Evolutionary conservation across 2,113 vertebrate species (phyloP).

Genomic region (Cryptotis parvus): DNA sequence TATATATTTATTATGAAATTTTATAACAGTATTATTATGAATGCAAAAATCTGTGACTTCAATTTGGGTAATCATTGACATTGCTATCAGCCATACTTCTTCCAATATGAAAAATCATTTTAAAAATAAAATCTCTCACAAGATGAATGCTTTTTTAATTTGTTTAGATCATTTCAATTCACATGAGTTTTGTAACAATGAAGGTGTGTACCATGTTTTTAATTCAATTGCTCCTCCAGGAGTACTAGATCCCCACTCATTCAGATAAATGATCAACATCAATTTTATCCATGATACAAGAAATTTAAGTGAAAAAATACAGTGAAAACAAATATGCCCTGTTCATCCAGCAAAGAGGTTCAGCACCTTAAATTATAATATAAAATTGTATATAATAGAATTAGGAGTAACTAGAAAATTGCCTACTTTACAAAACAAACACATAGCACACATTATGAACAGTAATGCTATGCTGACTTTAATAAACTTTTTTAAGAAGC

Average conservation of each 20-base stretch:
- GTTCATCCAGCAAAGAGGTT: background rate
- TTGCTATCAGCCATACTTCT: background rate
- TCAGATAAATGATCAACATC: slow-evolving; percentile 43
- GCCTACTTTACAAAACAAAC: background rate
- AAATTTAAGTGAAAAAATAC: slow-evolving; percentile 63
- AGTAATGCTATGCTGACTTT: background rate
- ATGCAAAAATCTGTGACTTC: background rate
- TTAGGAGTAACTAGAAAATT: background rate
- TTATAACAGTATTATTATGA: background rate
- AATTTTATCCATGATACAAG: slow-evolving; percentile 47
- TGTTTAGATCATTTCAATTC: background rate
- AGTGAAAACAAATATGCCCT: slow-evolving; percentile 48
- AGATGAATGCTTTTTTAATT: background rate
- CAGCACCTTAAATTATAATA: background rate
- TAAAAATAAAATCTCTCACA: no score
- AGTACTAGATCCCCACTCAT: slow-evolving; percentile 40
- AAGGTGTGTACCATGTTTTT: background rate
- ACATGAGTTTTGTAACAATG: background rate
- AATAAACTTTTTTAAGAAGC: slow-evolving; percentile 29
- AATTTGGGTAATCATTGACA: background rate
- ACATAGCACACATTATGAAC: background rate
- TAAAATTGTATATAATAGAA: background rate
- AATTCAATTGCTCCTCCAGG: slow-evolving; percentile 24
- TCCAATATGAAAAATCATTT: no score
- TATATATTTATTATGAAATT: slow-evolving; percentile 4